These are phyloP conservation scores for Ciconia maguari DNA, from an alignment of 2,113 vertebrate species.

Conservation along the genomic window DNA sequence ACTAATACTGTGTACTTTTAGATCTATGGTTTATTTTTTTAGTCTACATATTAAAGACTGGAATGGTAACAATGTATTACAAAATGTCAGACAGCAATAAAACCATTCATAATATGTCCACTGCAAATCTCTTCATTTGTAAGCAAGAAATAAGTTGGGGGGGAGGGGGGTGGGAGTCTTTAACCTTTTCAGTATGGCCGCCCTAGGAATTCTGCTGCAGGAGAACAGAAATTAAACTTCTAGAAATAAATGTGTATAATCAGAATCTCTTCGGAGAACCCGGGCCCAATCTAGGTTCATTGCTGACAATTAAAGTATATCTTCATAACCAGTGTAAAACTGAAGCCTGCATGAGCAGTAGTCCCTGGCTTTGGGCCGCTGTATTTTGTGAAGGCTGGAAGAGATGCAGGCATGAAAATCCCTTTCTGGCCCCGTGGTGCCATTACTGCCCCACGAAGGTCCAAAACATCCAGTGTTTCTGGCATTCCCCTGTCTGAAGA, in stretches of 20 bases:
- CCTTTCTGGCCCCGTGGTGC: neutral
- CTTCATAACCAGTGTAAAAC: neutral
- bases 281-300: neutral
- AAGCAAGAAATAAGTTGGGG: neutral
- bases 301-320: neutral
- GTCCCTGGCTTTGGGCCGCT: neutral
- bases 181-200: neutral
- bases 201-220: neutral
- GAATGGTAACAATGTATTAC: constrained; percentile 41
- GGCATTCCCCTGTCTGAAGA: neutral
- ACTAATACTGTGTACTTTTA: constrained; percentile 51
- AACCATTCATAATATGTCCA: neutral
- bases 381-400: neutral
- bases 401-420: neutral
- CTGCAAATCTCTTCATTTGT: neutral
- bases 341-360: neutral
- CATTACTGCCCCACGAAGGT: accelerated
- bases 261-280: neutral
- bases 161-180: neutral
- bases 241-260: neutral
- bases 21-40: constrained; percentile 55
- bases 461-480: neutral
- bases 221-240: neutral
- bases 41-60: constrained; percentile 40
- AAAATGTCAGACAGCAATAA: constrained; percentile 49